phyloP scores from a whole-genome alignment of 30 jellyfish, hydroid and myxozoan species.

The Turritopsis dohrnii region DNA sequence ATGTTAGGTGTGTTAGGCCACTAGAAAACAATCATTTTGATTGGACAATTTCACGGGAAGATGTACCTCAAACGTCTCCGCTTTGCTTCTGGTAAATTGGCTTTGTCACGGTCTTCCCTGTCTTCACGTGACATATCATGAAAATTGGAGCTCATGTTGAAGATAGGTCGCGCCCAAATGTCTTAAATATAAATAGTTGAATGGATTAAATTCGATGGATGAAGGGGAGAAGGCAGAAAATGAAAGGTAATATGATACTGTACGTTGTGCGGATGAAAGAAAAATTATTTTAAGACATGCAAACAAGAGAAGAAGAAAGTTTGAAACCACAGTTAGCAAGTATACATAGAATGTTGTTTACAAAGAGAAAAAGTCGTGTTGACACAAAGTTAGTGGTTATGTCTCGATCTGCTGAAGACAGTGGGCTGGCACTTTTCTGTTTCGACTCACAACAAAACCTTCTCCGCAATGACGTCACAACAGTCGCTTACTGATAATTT shows the following conservation, averaged over 20 bases:
- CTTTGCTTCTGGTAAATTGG: conserved; percentile 58
- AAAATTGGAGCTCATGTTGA: conserved; percentile 85
- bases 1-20: no score
- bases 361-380: not conserved
- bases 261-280: not conserved
- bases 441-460: not conserved
- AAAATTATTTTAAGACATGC: not conserved
- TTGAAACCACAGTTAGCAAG: not conserved
- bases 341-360: not conserved
- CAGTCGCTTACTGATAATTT: conserved; percentile 60
- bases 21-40: no score
- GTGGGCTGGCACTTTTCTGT: not conserved
- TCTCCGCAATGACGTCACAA: not conserved
- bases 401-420: not conserved
- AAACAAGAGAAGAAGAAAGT: not conserved
- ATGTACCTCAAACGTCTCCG: conserved; percentile 75
- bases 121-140: conserved; percentile 89
- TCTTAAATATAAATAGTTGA: conserved; percentile 31
- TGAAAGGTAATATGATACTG: not conserved
- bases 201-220: not conserved
- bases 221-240: not conserved
- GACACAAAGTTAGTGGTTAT: not conserved
- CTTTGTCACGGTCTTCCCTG: conserved; percentile 80
- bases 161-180: conserved; percentile 96
- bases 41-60: not conserved